Evolutionary conservation across 1,140 invertebrate genomes (phyloP), one percentile per base, ranked within the genome.

Genomic region (Drosophila punjabiensis): DNA sequence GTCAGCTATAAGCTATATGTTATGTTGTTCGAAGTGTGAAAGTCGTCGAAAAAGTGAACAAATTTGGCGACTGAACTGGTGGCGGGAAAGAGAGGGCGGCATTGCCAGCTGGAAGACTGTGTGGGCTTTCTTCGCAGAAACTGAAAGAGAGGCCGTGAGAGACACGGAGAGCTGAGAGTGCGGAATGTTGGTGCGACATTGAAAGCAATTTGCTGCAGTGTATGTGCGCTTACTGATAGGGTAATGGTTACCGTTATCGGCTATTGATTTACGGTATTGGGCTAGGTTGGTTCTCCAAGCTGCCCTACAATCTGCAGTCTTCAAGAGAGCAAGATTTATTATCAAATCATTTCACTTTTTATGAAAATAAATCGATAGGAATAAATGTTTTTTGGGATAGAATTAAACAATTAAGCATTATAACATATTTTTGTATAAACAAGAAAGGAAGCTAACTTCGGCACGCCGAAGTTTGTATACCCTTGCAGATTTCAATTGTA

Each of bases 191-290:
- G 48, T 18, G 61, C 79, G 83, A 81, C 76, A 87, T 80, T 82
- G 80, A 82, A 86, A 71, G 64, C 66, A 33, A 62, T 81, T 69
- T 61, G 62, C 28, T 35, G 11, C 16, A 5, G 52, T 69, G 20
- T 11, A 59, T 63, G 64, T 66, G 63, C 53, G 55, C 52, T 45
- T 41, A 53, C 82, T 82, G 84, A 88, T 87, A 83, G 61, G 79
- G 79, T 64, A 87, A 87, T 82, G 83, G 69, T 68, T 55, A 70
- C 70, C 79, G 56, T 83, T 87, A 87, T 88, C 84, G 56, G 63
- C 60, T 69, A 87, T 86, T 86, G 67, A 86, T 82, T 86, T 79
- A 66, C 76, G 39, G 39, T 56, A 14, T 65, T 55, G 33, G 71
- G 55, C 64, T 37, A 63, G 33, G 60, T 47, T 77, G 58, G 63